phyloP scores from a whole-genome alignment of 2,888 invertebrate species.

The Macrophya annulata region DNA sequence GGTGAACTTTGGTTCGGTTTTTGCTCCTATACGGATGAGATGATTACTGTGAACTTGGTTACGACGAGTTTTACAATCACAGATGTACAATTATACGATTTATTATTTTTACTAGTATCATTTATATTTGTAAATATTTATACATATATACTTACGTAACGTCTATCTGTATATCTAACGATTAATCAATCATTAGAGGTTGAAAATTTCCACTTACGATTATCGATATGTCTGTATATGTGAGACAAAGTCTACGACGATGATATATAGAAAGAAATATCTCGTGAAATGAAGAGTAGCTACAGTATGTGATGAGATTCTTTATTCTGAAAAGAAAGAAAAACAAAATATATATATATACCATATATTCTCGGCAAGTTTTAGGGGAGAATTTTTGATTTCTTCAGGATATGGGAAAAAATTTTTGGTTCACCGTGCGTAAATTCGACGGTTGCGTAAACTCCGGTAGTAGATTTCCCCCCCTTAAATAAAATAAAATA shows the following conservation, averaged over 20 bases:
- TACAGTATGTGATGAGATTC: background rate
- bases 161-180: background rate
- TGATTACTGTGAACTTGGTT: background rate
- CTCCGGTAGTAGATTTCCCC: background rate
- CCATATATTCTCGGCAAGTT: background rate
- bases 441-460: constrained; percentile 38
- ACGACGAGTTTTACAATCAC: background rate
- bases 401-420: constrained; percentile 44
- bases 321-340: background rate
- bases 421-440: background rate
- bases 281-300: background rate
- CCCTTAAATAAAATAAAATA: constrained; percentile 7
- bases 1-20: constrained; percentile 11
- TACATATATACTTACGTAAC: background rate
- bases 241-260: background rate
- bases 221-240: background rate
- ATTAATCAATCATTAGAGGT: background rate
- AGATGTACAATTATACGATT: background rate
- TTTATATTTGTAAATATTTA: background rate
- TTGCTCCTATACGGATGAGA: background rate
- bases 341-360: background rate
- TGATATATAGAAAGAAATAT: too few relatives aligned
- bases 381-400: constrained; percentile 29
- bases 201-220: background rate
- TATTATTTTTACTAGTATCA: background rate